These are phyloP conservation scores for Erpornis zantholeuca DNA, from an alignment of 2,113 vertebrate genomes.

Conservation along the genomic window DNA sequence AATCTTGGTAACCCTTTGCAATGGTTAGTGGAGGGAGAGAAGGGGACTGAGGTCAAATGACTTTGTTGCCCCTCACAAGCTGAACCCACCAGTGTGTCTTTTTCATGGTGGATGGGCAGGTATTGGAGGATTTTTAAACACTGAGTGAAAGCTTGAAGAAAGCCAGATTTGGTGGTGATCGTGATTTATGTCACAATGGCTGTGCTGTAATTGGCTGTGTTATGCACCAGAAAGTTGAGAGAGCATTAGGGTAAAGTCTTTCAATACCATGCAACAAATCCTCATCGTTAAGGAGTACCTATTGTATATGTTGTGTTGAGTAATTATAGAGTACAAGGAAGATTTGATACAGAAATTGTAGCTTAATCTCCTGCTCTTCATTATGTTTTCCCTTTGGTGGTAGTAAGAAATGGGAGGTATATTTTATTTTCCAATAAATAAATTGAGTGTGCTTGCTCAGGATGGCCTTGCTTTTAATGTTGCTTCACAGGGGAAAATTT, in stretches of 20 bases:
- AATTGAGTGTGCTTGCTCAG: not conserved
- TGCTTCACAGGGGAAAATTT: not conserved
- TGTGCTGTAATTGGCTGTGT: not conserved
- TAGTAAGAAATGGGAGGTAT: not conserved
- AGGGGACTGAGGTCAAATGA: fast-evolving
- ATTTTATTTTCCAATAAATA: slow-evolving; percentile 44
- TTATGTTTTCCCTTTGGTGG: not conserved
- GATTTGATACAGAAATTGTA: slow-evolving; percentile 13
- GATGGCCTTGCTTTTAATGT: not conserved
- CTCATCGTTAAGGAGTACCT: not conserved
- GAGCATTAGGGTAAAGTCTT: not conserved
- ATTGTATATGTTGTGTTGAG: not conserved
- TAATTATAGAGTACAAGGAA: slow-evolving; percentile 22
- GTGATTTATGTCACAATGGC: not conserved
- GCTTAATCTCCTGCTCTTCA: slow-evolving; percentile 19
- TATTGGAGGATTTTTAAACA: not conserved
- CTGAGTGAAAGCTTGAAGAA: not conserved
- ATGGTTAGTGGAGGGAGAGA: not conserved
- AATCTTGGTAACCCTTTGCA: not conserved
- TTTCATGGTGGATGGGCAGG: not conserved
- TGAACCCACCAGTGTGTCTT: fast-evolving
- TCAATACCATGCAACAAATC: not conserved
- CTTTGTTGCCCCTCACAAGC: not conserved
- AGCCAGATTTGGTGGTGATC: not conserved
- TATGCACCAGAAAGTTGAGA: slow-evolving; percentile 9